Conservation (phyloP, 2,113 vertebrate genomes). For the Proterorhinus semilunaris region DNA sequence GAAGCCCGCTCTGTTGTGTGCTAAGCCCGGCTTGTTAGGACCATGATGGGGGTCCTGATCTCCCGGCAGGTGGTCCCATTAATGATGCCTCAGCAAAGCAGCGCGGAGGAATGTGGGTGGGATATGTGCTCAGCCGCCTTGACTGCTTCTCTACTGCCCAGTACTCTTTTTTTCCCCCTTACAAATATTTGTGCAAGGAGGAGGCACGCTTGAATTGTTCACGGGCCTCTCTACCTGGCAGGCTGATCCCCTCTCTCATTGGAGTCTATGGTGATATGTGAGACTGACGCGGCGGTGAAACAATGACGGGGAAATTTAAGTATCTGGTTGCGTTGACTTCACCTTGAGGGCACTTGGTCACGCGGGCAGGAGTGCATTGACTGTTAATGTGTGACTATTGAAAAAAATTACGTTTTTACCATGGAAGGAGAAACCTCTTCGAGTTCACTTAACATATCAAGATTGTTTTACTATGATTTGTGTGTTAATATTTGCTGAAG, state of each 20-base stretch:
- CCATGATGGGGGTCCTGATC: constrained; percentile 66
- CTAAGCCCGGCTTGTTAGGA: constrained; percentile 55
- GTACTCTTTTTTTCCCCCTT: constrained; percentile 41
- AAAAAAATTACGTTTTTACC: neutral
- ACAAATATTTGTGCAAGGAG: constrained; percentile 72
- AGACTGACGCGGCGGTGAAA: constrained; percentile 58
- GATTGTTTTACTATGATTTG: neutral
- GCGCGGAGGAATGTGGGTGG: constrained; percentile 67
- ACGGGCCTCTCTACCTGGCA: constrained; percentile 52
- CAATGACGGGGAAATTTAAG: constrained; percentile 29
- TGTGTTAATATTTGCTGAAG: neutral
- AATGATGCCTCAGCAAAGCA: constrained; percentile 65
- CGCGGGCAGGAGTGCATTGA: constrained; percentile 16
- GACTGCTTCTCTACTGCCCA: constrained; percentile 30
- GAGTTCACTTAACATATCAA: neutral
- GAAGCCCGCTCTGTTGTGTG: constrained; percentile 31
- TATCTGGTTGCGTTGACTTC: constrained; percentile 20
- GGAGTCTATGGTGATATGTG: constrained; percentile 35
- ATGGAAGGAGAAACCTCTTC: neutral
- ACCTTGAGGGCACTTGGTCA: constrained; percentile 1
- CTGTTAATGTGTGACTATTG: constrained; percentile 38
- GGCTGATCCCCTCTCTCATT: constrained; percentile 20
- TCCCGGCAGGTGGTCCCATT: constrained; percentile 70
- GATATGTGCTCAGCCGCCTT: constrained; percentile 49
- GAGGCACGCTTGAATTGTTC: constrained; percentile 59